Base-by-base conservation (phyloP, 1,140 invertebrate genomes). In the Sarcophaga peregrina region DNA sequence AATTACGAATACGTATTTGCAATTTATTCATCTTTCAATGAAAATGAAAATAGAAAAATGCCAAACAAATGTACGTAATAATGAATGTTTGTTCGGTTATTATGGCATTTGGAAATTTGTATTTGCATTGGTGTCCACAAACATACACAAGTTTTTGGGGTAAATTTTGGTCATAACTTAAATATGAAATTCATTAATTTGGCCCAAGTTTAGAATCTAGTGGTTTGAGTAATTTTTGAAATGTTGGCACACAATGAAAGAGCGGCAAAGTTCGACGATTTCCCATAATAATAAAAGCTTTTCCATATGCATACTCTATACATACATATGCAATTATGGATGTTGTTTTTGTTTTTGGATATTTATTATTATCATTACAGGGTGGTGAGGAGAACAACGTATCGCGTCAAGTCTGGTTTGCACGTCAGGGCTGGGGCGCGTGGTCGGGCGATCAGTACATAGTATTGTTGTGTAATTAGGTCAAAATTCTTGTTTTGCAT, bases 401-500 rank as follows among this genome's bases (percentile, higher is more conserved):
- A 37, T 37, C 1, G 25, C 25, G n/a, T n/a, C n/a, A 37, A 37
- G 25, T 37, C 25, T 37, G 25, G 4, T 37, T 37, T 37, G 25
- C 25, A 1, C 25, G 25, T 37, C 25, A 2, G 25, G 25, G 4
- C 25, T 37, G 25, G 4, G 25, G 25, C 25, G 25, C 1, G 25
- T 4, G 25, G 25, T 4, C 25, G 25, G 25, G 25, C 25, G 25
- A 4, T 4, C 25, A 37, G 25, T 37, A 37, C 25, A 37, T 4
- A 37, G 25, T 37, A 37, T 62, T n/a, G n/a, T 68, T 68, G 20
- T 68, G 62, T 68, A 68, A 68, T 68, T 68, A 68, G 62, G 62
- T 68, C 62, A 68, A 68, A 68, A 68, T 25, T 68, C 62, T 68
- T 68, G 62, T 68, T 68, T 68, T 68, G 62, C 62, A 68, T 68